These are phyloP conservation scores for Macrostomum cliftonense DNA, from an alignment of 2,888 invertebrate genomes.

Conservation along the genomic window DNA sequence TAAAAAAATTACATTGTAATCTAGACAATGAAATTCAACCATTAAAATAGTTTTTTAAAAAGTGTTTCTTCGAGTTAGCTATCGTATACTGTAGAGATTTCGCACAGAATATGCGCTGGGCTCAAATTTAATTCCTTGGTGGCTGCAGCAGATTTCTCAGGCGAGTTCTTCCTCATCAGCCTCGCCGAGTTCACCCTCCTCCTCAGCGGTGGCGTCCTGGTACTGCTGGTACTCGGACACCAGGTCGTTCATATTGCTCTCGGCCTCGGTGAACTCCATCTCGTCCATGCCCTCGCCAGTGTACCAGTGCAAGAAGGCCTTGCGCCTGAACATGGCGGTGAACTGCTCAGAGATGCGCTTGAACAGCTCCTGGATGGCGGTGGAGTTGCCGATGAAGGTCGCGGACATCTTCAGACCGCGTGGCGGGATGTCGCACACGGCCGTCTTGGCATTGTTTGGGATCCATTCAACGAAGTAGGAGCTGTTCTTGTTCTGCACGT, in stretches of 20 bases:
- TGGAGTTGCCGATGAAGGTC: slow-evolving; percentile 71
- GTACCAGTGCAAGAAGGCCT: slow-evolving; percentile 87
- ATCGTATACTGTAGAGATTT: too few relatives aligned
- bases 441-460: slow-evolving; percentile 71
- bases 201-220: not conserved
- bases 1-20: too few relatives aligned
- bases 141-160: not conserved
- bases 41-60: too few relatives aligned
- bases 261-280: slow-evolving; percentile 88
- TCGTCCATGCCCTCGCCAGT: slow-evolving; percentile 93
- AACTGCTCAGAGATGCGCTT: slow-evolving; percentile 70
- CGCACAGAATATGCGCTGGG: too few relatives aligned
- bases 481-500: slow-evolving; percentile 77
- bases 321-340: slow-evolving; percentile 37
- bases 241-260: slow-evolving; percentile 43
- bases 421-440: slow-evolving; percentile 81
- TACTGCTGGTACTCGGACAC: slow-evolving; percentile 5
- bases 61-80: too few relatives aligned
- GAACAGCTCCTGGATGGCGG: slow-evolving; percentile 72
- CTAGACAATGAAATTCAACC: too few relatives aligned
- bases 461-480: slow-evolving; percentile 71
- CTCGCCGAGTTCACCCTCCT: not conserved
- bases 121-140: too few relatives aligned
- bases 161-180: slow-evolving; percentile 49
- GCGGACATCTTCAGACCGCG: slow-evolving; percentile 73